A percentile compares a stretch with the other conserved stretches of the same genome.
Evolutionary conservation across 2,888 invertebrate genomes (phyloP).

Genomic region (Agriopis marginaria): DNA sequence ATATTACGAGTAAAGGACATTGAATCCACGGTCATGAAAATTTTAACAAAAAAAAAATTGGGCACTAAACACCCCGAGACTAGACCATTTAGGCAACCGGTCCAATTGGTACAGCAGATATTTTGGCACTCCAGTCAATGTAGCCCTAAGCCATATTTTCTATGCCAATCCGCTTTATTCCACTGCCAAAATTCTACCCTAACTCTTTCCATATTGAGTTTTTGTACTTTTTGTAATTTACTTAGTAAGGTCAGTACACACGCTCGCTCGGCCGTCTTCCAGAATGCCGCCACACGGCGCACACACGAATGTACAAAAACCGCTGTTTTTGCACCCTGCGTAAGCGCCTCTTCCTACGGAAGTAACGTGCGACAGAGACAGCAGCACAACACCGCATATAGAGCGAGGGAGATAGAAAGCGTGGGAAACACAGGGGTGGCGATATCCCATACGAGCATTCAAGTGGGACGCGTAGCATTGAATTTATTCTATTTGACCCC

Average conservation of each 20-base stretch:
- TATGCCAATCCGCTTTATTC: no score
- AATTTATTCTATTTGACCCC: constrained; percentile 59
- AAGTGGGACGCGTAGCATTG: constrained; percentile 70
- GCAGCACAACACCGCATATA: constrained; percentile 20
- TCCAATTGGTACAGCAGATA: no score
- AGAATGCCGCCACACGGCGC: constrained; percentile 69
- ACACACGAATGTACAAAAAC: constrained; percentile 80
- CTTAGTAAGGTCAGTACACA: constrained; percentile 34
- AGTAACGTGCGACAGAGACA: constrained; percentile 64
- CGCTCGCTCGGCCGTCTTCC: constrained; percentile 45
- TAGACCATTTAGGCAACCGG: no score
- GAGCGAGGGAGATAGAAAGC: constrained; percentile 64
- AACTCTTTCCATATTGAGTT: no score
- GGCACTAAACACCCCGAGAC: no score
- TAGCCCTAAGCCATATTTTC: no score
- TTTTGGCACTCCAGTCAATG: no score
- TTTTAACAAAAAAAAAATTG: no score
- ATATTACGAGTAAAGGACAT: no score
- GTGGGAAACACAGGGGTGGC: constrained; percentile 84
- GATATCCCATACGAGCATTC: constrained; percentile 82
- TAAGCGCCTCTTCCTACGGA: constrained; percentile 75
- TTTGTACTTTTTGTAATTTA: neutral
- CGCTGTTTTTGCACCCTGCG: constrained; percentile 76
- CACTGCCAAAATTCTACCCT: no score
- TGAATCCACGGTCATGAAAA: no score